Evolutionary conservation across 2,888 invertebrate genomes (phyloP), one percentile per base, ranked within the genome.

Genomic region (Dasypolia templi): DNA sequence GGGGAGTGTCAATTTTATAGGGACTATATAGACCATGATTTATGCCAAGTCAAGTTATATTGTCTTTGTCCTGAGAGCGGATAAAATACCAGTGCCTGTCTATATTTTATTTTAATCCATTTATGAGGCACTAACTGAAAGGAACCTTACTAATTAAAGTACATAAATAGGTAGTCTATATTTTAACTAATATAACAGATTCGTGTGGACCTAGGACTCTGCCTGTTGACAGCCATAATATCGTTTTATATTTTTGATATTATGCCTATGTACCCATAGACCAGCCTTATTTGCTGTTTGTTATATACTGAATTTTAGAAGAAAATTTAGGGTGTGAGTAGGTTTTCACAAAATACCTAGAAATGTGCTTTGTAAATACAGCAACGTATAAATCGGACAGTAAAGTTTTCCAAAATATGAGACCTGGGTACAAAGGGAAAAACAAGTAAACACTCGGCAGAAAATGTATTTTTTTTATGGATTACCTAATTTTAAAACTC

Each of bases 1-100:
- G 9, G 46, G 46, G 58, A 75, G 46, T 75, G 65, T 72, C 53
- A 58, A 59, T 65, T 51, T 46, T 67, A 55, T 51, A 42, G 4
- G 22, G 26, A 42, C 3, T 56, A 56, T 63, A 63, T 58, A 26
- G 32, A 7, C 51, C 42, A 26, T 77, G 53, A 77, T 58, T 76
- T 62, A 62, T 14, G 17, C 29, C 53, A 26, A 26, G 39, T 26
- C 69, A 61, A 68, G 6, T 22, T 64, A 11, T 35, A 46, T 44
- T 76, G 44, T 35, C 46, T 77, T 49, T 35, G 35, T 35, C 22
- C 19, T 11, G 35, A 22, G 2, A 44, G 4, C 3, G 12, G 17
- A n/a, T 17, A 12, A 70, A 70, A 70, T 32, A 17, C 4, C 22
- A 51, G 29, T 22, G 42, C n/a, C 6, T n/a, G 39, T 3, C 6